Percentiles rank a stretch among this genome's conserved stretches.
Evolutionary conservation across 1,140 invertebrate species (phyloP).

Genomic region (Acromyrmex heyeri): DNA sequence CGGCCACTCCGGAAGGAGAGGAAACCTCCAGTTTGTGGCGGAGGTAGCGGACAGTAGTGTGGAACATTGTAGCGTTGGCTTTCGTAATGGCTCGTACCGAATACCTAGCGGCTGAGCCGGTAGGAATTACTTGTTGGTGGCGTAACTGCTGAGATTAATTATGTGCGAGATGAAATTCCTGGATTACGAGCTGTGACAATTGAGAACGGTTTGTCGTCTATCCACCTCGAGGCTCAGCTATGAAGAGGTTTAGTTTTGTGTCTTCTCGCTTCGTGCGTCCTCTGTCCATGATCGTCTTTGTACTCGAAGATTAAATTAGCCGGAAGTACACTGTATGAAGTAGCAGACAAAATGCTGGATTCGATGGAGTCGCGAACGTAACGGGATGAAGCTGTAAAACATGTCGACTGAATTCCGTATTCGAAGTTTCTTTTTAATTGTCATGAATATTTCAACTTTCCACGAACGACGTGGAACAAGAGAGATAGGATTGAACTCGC

Average conservation of each 20-base stretch:
- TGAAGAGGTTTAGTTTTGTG: neutral
- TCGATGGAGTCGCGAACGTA: slow-evolving; percentile 1
- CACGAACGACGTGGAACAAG: slow-evolving; percentile 17
- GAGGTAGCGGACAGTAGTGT: slow-evolving; percentile 53
- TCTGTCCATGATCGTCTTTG: slow-evolving; percentile 19
- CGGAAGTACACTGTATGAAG: slow-evolving; percentile 25
- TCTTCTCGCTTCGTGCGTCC: neutral
- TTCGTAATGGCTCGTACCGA: slow-evolving; percentile 56
- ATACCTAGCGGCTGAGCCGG: slow-evolving; percentile 63
- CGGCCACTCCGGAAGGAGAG: slow-evolving; percentile 55
- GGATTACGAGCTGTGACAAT: slow-evolving; percentile 71
- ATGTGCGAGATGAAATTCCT: slow-evolving; percentile 85
- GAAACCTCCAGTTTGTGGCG: slow-evolving; percentile 73
- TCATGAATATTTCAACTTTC: slow-evolving; percentile 66
- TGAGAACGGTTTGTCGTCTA: slow-evolving; percentile 42
- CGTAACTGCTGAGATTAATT: slow-evolving; percentile 85
- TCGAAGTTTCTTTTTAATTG: slow-evolving; percentile 64
- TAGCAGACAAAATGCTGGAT: slow-evolving; percentile 16
- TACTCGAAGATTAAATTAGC: slow-evolving; percentile 59
- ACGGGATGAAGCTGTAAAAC: slow-evolving; percentile 25
- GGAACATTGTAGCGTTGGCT: slow-evolving; percentile 71
- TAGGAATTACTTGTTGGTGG: slow-evolving; percentile 78
- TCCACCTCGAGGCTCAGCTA: neutral
- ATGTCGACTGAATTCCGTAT: slow-evolving; percentile 2
- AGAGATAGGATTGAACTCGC: neutral